Conservation (phyloP, 1,140 invertebrate species). For the Drosophila virilis region DNA sequence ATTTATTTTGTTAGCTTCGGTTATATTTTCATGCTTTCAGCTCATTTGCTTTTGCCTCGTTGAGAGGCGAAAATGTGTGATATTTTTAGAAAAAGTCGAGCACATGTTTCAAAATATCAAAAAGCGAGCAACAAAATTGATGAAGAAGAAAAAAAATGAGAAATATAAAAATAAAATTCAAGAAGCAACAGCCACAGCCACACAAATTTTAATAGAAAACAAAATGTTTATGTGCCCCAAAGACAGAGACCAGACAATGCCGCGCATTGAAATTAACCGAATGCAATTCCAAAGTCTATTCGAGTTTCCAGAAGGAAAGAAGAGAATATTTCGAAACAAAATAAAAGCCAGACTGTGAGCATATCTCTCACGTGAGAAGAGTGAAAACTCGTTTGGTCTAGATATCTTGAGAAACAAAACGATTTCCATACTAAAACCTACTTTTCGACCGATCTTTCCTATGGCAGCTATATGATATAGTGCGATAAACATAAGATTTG, state of each 20-base stretch:
- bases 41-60: conserved; percentile 20
- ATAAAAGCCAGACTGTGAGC: not conserved
- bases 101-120: conserved; percentile 78
- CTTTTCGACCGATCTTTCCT: no score
- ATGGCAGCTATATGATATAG: no score
- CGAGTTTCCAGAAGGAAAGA: not conserved
- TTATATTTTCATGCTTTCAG: conserved; percentile 12
- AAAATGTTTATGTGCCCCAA: conserved; percentile 51
- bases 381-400: no score
- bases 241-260: conserved; percentile 17
- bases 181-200: conserved; percentile 27
- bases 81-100: conserved; percentile 72
- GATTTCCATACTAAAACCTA: no score
- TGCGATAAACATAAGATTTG: no score
- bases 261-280: conserved; percentile 26
- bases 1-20: not conserved
- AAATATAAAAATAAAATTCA: conserved; percentile 40
- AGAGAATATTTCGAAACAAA: not conserved
- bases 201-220: conserved; percentile 48
- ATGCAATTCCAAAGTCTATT: conserved; percentile 13
- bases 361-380: no score
- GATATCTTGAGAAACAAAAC: no score
- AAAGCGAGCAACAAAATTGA: conserved; percentile 27
- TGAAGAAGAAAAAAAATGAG: conserved; percentile 25
- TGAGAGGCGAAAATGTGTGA: conserved; percentile 39